These are phyloP conservation scores for Exephanes ischioxanthus DNA, from an alignment of 2,888 invertebrate species.

Conservation along the genomic window DNA sequence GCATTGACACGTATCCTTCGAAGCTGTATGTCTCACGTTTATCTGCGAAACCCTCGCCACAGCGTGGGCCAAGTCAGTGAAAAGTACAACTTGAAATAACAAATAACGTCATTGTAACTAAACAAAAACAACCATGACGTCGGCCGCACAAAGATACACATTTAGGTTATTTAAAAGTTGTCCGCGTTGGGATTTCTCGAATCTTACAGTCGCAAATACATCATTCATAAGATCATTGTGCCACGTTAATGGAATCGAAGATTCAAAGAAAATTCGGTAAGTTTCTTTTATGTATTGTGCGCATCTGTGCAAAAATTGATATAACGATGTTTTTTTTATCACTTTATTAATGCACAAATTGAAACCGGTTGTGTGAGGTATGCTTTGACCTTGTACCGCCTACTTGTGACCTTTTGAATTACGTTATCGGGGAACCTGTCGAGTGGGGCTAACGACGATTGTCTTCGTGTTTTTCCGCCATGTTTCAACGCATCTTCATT, in stretches of 20 bases:
- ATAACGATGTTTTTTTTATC: neutral
- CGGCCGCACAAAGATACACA: slow-evolving; percentile 48
- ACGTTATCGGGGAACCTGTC: neutral
- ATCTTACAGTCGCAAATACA: slow-evolving; percentile 1
- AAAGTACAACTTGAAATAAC: neutral
- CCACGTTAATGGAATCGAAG: slow-evolving; percentile 19
- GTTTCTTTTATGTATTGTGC: neutral
- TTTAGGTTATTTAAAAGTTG: slow-evolving; percentile 54
- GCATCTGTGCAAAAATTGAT: slow-evolving; percentile 3
- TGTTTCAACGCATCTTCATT: neutral
- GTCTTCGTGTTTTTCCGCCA: slow-evolving; percentile 21
- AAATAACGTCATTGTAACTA: neutral
- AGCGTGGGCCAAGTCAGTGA: neutral
- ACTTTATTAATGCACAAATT: neutral
- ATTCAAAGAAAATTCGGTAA: neutral
- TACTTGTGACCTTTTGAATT: neutral
- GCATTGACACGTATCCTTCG: slow-evolving; percentile 17
- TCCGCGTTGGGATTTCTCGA: slow-evolving; percentile 48
- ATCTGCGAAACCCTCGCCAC: neutral
- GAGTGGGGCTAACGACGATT: neutral
- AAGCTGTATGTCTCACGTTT: slow-evolving; percentile 1
- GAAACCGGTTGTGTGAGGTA: slow-evolving; percentile 25
- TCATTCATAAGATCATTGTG: slow-evolving; percentile 22
- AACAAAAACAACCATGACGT: slow-evolving; percentile 51
- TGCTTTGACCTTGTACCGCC: slow-evolving; percentile 12